Conservation (phyloP, 2,797 vertebrate species). For the Silurus lanzhouensis region DNA sequence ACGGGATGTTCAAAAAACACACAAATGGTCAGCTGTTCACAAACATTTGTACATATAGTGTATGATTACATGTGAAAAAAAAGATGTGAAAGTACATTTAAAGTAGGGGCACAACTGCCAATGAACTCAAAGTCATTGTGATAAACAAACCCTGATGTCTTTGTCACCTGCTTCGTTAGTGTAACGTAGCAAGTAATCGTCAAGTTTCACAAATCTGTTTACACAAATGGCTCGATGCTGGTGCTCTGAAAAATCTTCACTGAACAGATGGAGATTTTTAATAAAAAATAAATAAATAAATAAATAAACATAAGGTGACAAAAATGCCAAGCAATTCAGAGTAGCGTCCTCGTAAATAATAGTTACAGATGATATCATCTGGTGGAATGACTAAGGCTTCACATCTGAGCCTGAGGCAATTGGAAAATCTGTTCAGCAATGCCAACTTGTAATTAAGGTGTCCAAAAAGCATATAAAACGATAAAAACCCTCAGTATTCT, state of each 20-base stretch:
- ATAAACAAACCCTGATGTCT: not conserved
- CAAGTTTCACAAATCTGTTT: not conserved
- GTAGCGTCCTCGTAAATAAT: not conserved
- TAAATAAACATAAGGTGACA: not conserved
- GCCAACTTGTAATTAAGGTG: not conserved
- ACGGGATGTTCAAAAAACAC: too few relatives aligned
- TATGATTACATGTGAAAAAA: not conserved
- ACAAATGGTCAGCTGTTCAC: too few relatives aligned
- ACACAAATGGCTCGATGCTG: not conserved
- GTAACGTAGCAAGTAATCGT: not conserved
- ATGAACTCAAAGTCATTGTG: not conserved
- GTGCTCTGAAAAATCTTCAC: not conserved
- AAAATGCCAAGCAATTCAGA: not conserved
- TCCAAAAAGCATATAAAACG: not conserved
- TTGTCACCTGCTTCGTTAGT: not conserved
- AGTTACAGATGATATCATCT: not conserved
- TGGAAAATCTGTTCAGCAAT: not conserved
- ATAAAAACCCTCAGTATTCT: not conserved
- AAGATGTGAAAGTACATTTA: not conserved
- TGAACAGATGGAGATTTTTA: conserved; percentile 18
- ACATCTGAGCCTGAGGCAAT: not conserved
- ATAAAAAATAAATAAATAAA: not conserved
- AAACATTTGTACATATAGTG: too few relatives aligned
- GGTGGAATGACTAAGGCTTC: not conserved
- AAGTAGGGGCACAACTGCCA: not conserved